Evolutionary conservation across 2,797 vertebrate genomes (phyloP).

Genomic region (Catamblyrhynchus diadema): DNA sequence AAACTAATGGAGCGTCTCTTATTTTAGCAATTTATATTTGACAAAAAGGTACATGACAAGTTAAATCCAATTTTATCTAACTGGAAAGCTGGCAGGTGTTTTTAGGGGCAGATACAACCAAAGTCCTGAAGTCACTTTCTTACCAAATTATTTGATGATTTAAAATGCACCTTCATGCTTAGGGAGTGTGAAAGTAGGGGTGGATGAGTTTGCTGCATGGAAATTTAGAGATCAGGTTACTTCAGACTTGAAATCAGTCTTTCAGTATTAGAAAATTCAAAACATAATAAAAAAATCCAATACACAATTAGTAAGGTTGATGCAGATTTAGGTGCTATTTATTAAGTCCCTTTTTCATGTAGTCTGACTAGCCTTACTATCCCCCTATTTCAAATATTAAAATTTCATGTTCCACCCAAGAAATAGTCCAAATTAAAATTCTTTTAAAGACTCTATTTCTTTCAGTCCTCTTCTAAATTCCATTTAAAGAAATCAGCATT

Average conservation of each 20-base stretch:
- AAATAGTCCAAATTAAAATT: background rate
- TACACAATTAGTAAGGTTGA: background rate
- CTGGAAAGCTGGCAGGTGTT: background rate
- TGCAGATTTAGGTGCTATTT: background rate
- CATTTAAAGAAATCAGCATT: background rate
- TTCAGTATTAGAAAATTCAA: background rate
- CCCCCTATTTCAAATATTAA: background rate
- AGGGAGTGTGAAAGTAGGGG: background rate
- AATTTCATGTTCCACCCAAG: background rate
- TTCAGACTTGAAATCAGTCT: background rate
- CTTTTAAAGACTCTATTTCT: background rate
- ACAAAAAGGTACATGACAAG: background rate
- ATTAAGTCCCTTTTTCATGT: background rate
- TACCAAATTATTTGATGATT: background rate
- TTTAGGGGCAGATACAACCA: background rate
- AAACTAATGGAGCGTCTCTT: background rate
- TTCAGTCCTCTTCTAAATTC: background rate
- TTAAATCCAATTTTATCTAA: background rate
- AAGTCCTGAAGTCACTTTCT: background rate
- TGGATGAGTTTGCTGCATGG: background rate
- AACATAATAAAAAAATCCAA: background rate
- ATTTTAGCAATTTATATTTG: background rate
- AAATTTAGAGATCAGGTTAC: background rate
- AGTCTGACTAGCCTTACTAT: background rate
- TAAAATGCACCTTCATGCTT: background rate